Evolutionary conservation across 2,113 vertebrate genomes (phyloP), one percentile per base, ranked within the genome.

Genomic region (Noctilio leporinus): DNA sequence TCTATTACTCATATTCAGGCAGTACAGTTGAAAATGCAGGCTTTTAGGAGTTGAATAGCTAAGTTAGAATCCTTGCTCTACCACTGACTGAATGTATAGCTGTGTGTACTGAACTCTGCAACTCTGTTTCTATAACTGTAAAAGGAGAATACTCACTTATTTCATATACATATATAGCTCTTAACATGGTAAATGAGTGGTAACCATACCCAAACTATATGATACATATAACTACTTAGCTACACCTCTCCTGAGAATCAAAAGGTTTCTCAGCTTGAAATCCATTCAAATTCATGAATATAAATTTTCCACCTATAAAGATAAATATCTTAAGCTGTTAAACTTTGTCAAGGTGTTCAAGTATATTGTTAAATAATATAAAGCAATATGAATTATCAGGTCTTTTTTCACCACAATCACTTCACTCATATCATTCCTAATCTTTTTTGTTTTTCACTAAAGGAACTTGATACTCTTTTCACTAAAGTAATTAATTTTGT

Each of bases 281-380:
- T 76, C 35, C 65, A 87, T 65, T 89, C 35, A 91, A 84, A 97
- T 84, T 77, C 83, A 82, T 86, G 28, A 89, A 67, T 35, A 92
- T 62, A 83, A 57, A 47, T 69, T 94, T 93, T 81, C 47, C n/a
- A 81, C 28, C 33, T 77, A 85, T 88, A 91, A 82, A 91, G 59
- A 80, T 81, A 91, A 89, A 75, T 51, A 40, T 84, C 65, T 93
- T 84, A 77, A 97, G 70, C 38, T 47, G 45, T 70, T 84, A 72
- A 88, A 92, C n/a, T 84, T 51, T 65, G 40, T 67, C 30, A 96
- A 85, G 33, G 40, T 92, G 5, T 70, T 91, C 78, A 85, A 91
- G 76, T 30, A 75, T 49, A 77, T 2, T 57, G n/a, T 33, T 90
- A 92, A 95, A 73, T 59, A 90, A 77, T 17, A 93, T 55, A 94